These are phyloP conservation scores for Andrena chrysosceles DNA, from an alignment of 2,888 invertebrate genomes.

Conservation along the genomic window DNA sequence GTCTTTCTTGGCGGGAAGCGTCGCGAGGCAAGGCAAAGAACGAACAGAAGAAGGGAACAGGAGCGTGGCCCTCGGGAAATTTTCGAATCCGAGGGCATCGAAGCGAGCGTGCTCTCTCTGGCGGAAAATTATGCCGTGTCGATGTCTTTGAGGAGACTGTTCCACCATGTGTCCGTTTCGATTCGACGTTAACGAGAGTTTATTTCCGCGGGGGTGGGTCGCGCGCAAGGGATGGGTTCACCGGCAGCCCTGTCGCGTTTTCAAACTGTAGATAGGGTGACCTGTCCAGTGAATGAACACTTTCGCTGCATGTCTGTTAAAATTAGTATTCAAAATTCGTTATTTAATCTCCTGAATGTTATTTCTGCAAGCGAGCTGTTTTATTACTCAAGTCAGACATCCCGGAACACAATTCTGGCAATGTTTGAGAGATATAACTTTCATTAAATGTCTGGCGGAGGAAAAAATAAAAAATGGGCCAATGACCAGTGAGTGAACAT, in stretches of 20 bases:
- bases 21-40: slow-evolving; percentile 51
- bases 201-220: background rate
- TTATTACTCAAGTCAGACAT: no score
- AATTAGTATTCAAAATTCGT: no score
- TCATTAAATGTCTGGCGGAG: no score
- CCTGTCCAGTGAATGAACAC: no score
- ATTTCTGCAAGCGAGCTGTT: no score
- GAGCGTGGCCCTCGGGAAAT: slow-evolving; percentile 61
- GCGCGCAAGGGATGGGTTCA: background rate
- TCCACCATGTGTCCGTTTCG: slow-evolving; percentile 29
- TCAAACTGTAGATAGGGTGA: no score
- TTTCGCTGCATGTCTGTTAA: no score
- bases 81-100: slow-evolving; percentile 51
- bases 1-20: slow-evolving; percentile 35
- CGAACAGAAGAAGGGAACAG: slow-evolving; percentile 57
- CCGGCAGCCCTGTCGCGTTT: background rate
- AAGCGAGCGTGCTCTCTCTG: slow-evolving; percentile 50
- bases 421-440: no score
- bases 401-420: no score
- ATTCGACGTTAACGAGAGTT: slow-evolving; percentile 50
- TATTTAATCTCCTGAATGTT: no score
- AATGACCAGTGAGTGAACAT: no score
- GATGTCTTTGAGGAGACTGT: slow-evolving; percentile 47
- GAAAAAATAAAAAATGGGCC: no score
- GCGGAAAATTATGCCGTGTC: slow-evolving; percentile 64